Conservation (phyloP, 2,888 invertebrate genomes). For the Drosophila paucipuncta region DNA sequence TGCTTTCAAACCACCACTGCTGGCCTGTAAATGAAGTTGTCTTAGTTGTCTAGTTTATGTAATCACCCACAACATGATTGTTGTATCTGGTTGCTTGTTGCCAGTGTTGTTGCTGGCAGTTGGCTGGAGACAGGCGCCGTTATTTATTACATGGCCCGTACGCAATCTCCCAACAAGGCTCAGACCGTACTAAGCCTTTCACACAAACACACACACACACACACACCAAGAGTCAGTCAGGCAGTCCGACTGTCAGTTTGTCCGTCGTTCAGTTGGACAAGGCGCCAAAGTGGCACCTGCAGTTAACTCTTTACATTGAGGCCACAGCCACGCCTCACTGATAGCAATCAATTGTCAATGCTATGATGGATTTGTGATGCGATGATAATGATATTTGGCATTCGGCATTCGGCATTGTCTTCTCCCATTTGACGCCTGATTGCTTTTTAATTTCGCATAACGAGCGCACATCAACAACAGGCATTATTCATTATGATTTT, state of each 20-base stretch:
- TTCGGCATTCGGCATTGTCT: constrained; percentile 11
- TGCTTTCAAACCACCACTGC: constrained; percentile 63
- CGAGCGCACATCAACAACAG: constrained; percentile 49
- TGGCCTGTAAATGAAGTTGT: constrained; percentile 70
- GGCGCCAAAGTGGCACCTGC: constrained; percentile 59
- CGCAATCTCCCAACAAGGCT: constrained; percentile 38
- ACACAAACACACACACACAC: constrained; percentile 9
- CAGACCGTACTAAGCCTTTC: constrained; percentile 44
- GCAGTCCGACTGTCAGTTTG: constrained; percentile 9
- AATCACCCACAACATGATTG: constrained; percentile 80
- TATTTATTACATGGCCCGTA: constrained; percentile 54
- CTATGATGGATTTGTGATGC: constrained; percentile 68
- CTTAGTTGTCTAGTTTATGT: constrained; percentile 70
- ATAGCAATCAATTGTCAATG: constrained; percentile 67
- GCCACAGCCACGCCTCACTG: constrained; percentile 46
- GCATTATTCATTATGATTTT: constrained; percentile 17
- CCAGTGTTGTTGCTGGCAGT: constrained; percentile 11
- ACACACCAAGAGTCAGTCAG: constrained; percentile 25
- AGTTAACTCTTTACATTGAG: constrained; percentile 22
- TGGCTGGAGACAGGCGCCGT: constrained; percentile 43
- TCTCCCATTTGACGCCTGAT: constrained; percentile 51
- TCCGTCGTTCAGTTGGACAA: constrained; percentile 43
- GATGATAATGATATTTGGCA: constrained; percentile 63
- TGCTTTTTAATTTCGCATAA: constrained; percentile 56
- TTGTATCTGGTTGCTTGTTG: constrained; percentile 48